Percentiles rank a stretch among this genome's conserved stretches.
These are phyloP conservation scores for Schlechtendalia chinensis DNA, from an alignment of 1,140 invertebrate species.

Conservation along the genomic window DNA sequence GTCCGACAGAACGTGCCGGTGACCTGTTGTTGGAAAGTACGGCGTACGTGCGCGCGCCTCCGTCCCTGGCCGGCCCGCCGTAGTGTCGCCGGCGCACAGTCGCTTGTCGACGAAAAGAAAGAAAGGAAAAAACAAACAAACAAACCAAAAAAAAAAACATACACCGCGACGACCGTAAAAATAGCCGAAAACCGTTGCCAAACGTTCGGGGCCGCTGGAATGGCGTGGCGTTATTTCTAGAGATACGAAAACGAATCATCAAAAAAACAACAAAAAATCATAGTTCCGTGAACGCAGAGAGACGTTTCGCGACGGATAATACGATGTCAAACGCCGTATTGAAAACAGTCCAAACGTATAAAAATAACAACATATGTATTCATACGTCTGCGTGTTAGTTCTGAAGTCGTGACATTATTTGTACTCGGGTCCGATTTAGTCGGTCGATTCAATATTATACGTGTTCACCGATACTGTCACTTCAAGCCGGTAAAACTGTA, in stretches of 20 bases:
- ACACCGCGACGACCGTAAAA: background rate
- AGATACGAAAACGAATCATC: constrained; percentile 21
- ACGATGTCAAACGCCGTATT: background rate
- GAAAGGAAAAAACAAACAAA: background rate
- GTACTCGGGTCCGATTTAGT: too few relatives aligned
- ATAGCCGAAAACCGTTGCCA: constrained; percentile 40
- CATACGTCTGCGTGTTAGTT: too few relatives aligned
- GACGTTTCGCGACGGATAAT: background rate
- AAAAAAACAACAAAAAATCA: too few relatives aligned
- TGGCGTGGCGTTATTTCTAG: constrained; percentile 33
- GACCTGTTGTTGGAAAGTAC: constrained; percentile 18
- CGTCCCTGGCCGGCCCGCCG: background rate
- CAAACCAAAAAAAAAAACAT: too few relatives aligned
- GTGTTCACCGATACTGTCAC: too few relatives aligned
- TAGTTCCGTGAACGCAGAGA: background rate
- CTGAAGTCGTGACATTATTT: too few relatives aligned
- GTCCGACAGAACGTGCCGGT: background rate
- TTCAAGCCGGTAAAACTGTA: too few relatives aligned
- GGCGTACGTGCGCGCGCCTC: background rate
- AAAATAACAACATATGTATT: background rate
- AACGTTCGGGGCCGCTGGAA: constrained; percentile 31
- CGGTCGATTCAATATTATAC: too few relatives aligned
- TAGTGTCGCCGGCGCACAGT: background rate
- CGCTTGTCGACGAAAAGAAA: background rate
- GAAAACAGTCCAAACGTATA: constrained; percentile 14